Evolutionary conservation across 2,888 invertebrate genomes (phyloP).

Genomic region (Idaea dimidiata): DNA sequence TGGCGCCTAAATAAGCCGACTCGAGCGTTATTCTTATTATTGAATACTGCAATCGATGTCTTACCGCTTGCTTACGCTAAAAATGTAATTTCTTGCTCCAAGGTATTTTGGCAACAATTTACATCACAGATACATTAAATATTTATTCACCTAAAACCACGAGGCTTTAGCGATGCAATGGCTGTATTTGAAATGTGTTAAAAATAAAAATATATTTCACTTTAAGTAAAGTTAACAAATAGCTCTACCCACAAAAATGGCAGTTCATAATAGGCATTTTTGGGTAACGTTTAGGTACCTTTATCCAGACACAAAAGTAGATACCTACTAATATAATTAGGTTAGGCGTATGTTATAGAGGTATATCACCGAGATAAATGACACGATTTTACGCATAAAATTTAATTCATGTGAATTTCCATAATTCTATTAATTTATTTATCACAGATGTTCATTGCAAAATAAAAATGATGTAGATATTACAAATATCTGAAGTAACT

Average conservation of each 20-base stretch:
- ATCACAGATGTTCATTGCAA: constrained; percentile 74
- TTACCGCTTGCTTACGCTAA: constrained; percentile 6
- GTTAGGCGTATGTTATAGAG: neutral
- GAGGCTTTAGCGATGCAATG: neutral
- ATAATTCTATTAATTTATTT: constrained; percentile 52
- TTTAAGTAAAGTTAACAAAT: neutral
- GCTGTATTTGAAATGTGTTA: neutral
- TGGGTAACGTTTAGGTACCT: neutral
- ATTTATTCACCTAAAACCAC: neutral
- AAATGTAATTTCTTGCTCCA: constrained; percentile 9
- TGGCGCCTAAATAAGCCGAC: neutral
- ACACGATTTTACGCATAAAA: constrained; percentile 10
- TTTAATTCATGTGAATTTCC: constrained; percentile 18
- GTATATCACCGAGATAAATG: constrained; percentile 9
- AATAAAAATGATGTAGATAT: constrained; percentile 34
- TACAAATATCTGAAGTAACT: constrained; percentile 4
- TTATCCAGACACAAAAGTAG: constrained; percentile 25
- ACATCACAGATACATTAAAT: constrained; percentile 19
- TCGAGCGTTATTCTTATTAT: constrained; percentile 7
- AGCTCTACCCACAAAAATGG: constrained; percentile 47
- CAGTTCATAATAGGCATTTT: constrained; percentile 42
- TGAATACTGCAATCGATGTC: constrained; percentile 17
- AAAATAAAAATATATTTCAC: neutral
- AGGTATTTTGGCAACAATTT: constrained; percentile 20
- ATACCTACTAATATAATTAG: constrained; percentile 22